Evolutionary conservation across 2,888 invertebrate genomes (phyloP).

Genomic region (Cordylochernes scorpioides): DNA sequence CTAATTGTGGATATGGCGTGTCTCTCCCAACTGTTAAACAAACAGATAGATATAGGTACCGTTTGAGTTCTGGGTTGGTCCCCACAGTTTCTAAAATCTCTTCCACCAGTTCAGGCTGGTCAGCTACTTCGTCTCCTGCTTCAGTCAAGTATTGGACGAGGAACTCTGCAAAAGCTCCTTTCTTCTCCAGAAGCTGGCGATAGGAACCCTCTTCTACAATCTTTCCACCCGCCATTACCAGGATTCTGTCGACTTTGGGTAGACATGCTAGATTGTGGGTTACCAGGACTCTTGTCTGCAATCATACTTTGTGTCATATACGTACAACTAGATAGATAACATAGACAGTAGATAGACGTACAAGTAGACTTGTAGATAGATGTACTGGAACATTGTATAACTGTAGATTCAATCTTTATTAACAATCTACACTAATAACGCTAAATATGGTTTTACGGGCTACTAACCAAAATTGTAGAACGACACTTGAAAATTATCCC

Average conservation of each 20-base stretch:
- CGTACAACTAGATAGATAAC: no score
- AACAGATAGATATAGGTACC: slow-evolving; percentile 7
- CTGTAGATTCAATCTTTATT: no score
- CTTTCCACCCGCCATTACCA: slow-evolving; percentile 20
- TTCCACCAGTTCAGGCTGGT: slow-evolving; percentile 9
- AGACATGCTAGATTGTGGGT: slow-evolving; percentile 24
- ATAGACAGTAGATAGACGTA: no score
- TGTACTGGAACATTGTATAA: no score
- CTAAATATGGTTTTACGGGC: no score
- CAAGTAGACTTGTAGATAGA: no score
- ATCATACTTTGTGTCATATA: no score
- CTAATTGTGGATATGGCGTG: no score
- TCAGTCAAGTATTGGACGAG: slow-evolving; percentile 8
- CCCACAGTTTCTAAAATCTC: slow-evolving; percentile 9
- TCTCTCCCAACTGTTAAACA: no score
- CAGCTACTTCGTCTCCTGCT: slow-evolving; percentile 2
- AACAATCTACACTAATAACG: no score
- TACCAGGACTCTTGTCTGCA: slow-evolving; percentile 23
- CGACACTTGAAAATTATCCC: no score
- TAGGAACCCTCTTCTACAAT: slow-evolving; percentile 22
- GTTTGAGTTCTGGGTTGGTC: slow-evolving; percentile 5
- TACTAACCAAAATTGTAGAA: no score
- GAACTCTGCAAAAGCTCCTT: slow-evolving; percentile 16
- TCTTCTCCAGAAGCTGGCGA: slow-evolving; percentile 19
- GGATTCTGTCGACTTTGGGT: slow-evolving; percentile 21